Evolutionary conservation across 1,140 invertebrate genomes (phyloP), one percentile per base, ranked within the genome.

Genomic region (Drosophila tsacasi): DNA sequence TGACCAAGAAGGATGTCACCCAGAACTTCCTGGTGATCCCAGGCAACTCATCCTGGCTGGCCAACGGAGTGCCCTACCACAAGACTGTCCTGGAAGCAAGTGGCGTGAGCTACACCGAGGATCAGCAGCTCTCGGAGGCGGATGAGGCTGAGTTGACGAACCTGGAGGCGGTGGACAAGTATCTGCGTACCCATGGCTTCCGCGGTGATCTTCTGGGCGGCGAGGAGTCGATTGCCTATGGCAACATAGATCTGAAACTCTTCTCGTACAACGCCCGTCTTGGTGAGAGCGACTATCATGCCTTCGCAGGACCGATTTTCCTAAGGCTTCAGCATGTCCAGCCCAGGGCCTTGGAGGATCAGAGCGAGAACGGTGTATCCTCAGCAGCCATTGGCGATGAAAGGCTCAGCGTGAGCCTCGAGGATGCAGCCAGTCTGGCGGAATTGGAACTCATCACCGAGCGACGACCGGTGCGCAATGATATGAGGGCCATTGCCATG

Each of bases 1-100:
- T 95, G 15, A 94, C 94, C 37, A 93, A 94, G 6, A 94, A 94
- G 30, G 97, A 99, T 93, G 93, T 96, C 32, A 97, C 97, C 0
- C 92, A 95, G 50, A 92, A 94, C 0, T 94, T 99, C 25, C 86
- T 92, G 7, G 13, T 85, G 5, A 57, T 9, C 1, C 65, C 94
- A 3, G 93, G 95, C 32, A 94, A 95, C 61, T 94, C 95, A 1
- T 98, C 96, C 19, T 96, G 97, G 95, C 94, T 96, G 55, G 96
- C 95, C 55, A 97, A 97, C 83, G 98, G 98, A 78, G 93, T 96
- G 72, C 96, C 97, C 39, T 96, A 96, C 84, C 97, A 96, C 90
- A 92, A 95, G 61, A 95, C 96, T 73, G 95, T 93, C 1, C 76
- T 86, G 17, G 76, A 87, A 55, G 76, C 76, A 17, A 92, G 83